These are phyloP conservation scores for Silurus asotus DNA, from an alignment of 2,113 vertebrate species.

Conservation along the genomic window DNA sequence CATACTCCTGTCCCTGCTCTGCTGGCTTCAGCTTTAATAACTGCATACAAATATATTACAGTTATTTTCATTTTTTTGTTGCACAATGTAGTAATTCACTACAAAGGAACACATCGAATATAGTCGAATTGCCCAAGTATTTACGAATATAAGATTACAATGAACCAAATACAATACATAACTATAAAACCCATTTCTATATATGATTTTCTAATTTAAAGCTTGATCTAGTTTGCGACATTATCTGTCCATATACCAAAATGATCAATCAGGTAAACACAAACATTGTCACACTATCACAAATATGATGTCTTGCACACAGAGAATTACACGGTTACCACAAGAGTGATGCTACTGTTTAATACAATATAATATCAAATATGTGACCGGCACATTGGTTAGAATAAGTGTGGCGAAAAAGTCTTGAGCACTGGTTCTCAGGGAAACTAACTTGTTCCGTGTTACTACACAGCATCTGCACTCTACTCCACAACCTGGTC, in stretches of 20 bases:
- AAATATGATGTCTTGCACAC: background rate
- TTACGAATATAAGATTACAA: background rate
- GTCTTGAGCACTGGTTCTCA: background rate
- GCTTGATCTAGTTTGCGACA: background rate
- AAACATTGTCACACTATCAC: background rate
- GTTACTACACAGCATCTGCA: background rate
- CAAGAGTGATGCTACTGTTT: background rate
- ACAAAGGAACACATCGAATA: background rate
- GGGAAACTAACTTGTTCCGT: background rate
- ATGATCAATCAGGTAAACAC: background rate
- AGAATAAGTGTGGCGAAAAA: background rate
- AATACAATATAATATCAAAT: background rate
- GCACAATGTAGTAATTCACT: background rate
- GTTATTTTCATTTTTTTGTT: background rate
- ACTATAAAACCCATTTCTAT: background rate
- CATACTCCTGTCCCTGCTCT: constrained; percentile 72
- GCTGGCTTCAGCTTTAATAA: constrained; percentile 76
- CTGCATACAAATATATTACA: constrained; percentile 58
- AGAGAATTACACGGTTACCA: background rate
- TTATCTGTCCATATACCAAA: background rate
- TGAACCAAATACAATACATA: background rate
- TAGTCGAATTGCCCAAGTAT: background rate
- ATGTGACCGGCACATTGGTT: background rate
- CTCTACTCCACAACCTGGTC: background rate
- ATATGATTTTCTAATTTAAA: background rate